Conservation (phyloP, 2,888 invertebrate genomes). For the Oxycera nigricornis region DNA sequence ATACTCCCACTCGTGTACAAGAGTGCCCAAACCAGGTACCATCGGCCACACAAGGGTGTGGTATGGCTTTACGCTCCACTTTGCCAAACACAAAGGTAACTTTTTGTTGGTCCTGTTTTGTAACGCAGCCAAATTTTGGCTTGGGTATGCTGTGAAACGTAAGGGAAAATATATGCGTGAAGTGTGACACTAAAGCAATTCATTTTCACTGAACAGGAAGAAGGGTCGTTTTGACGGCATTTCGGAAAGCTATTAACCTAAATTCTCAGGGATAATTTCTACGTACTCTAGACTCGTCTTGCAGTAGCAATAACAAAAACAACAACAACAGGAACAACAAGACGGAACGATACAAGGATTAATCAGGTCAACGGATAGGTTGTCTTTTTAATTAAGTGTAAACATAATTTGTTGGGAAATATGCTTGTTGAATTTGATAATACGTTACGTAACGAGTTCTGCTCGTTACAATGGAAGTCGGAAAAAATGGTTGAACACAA, state of each 20-base stretch:
- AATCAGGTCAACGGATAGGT: neutral
- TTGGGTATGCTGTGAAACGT: neutral
- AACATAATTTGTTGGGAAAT: neutral
- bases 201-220: slow-evolving; percentile 15
- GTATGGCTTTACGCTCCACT: neutral
- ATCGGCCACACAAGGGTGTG: neutral
- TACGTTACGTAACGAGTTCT: neutral
- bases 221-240: neutral
- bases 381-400: slow-evolving; percentile 5
- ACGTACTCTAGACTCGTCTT: neutral
- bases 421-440: neutral
- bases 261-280: slow-evolving; percentile 3
- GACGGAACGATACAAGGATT: neutral
- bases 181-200: slow-evolving; percentile 3
- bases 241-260: slow-evolving; percentile 12
- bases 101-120: neutral
- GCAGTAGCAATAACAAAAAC: too few relatives aligned
- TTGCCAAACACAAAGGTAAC: neutral
- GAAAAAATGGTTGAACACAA: too few relatives aligned
- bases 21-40: neutral
- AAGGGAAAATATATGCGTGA: slow-evolving; percentile 6
- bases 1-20: neutral
- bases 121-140: neutral
- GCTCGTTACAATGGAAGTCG: too few relatives aligned
- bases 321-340: neutral